Conservation (phyloP, 1,140 invertebrate species). For the Lerema accius region DNA sequence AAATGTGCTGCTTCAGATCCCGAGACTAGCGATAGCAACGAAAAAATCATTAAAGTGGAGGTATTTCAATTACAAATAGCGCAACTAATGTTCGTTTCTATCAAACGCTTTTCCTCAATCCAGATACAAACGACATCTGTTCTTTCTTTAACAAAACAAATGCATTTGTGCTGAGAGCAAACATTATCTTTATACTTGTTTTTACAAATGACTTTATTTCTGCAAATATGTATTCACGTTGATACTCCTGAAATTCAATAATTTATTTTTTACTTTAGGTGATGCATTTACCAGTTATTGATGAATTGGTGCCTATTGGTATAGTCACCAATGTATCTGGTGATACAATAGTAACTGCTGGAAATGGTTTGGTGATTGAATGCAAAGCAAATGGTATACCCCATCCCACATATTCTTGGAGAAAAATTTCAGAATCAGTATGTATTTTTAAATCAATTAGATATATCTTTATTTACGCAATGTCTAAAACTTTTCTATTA, state of each 20-base stretch:
- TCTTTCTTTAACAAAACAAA: constrained; percentile 13
- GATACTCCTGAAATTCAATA: too few species aligned
- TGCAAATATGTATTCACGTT: too few species aligned
- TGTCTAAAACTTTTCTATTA: too few species aligned
- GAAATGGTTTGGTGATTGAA: constrained; percentile 47
- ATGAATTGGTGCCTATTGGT: constrained; percentile 43
- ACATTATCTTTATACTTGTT: too few species aligned
- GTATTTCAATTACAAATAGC: constrained; percentile 42
- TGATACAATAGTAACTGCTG: constrained; percentile 41
- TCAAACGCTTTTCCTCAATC: constrained; percentile 22
- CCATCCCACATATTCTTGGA: constrained; percentile 57
- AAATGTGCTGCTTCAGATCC: constrained; percentile 57
- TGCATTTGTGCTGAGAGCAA: not conserved
- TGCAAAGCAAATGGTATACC: constrained; percentile 58
- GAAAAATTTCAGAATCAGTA: constrained; percentile 46
- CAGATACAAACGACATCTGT: constrained; percentile 2
- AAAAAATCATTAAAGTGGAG: constrained; percentile 56
- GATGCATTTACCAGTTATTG: constrained; percentile 51
- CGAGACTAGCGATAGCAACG: constrained; percentile 53
- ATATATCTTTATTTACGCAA: too few species aligned
- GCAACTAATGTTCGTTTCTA: constrained; percentile 17
- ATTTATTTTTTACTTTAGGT: constrained; percentile 57
- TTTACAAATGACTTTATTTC: too few species aligned
- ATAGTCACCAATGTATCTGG: too few species aligned
- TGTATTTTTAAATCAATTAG: too few species aligned